These are phyloP conservation scores for Atethmia centrago DNA, from an alignment of 2,888 invertebrate genomes.

Conservation along the genomic window DNA sequence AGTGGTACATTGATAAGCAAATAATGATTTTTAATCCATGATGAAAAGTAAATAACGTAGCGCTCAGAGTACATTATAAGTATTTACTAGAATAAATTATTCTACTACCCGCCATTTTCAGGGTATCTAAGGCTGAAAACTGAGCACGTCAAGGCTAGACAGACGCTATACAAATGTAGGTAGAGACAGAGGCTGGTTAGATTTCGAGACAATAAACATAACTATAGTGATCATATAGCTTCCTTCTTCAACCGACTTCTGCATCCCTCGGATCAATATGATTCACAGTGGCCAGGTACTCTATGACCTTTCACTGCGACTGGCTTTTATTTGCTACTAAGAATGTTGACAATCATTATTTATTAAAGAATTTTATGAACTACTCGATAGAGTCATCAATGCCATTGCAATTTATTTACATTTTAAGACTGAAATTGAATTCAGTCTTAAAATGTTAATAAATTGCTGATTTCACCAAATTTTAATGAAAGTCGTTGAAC, in stretches of 20 bases:
- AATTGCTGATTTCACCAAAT: slow-evolving; percentile 16
- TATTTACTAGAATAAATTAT: neutral
- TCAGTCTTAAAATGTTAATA: too few species aligned
- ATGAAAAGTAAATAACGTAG: slow-evolving; percentile 15
- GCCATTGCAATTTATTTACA: slow-evolving; percentile 37
- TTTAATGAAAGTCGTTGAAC: slow-evolving; percentile 33
- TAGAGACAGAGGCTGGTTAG: neutral
- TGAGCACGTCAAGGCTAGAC: too few species aligned
- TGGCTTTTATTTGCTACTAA: slow-evolving; percentile 8
- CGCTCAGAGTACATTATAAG: neutral
- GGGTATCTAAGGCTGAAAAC: too few species aligned
- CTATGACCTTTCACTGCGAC: slow-evolving; percentile 22
- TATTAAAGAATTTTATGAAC: slow-evolving; percentile 8
- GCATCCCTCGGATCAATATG: slow-evolving; percentile 31
- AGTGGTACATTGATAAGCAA: slow-evolving; percentile 39
- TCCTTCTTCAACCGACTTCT: slow-evolving; percentile 37
- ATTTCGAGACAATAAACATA: slow-evolving; percentile 16
- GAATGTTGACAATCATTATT: slow-evolving; percentile 2
- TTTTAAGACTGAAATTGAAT: slow-evolving; percentile 22
- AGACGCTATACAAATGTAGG: neutral
- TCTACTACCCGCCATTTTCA: neutral
- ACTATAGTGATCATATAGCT: slow-evolving; percentile 16
- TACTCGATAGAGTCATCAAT: slow-evolving; percentile 24
- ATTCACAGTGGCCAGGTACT: slow-evolving; percentile 20
- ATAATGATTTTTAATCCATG: slow-evolving; percentile 16